Evolutionary conservation across 2,113 vertebrate genomes (phyloP).

Genomic region (Pomatostomus ruficeps): DNA sequence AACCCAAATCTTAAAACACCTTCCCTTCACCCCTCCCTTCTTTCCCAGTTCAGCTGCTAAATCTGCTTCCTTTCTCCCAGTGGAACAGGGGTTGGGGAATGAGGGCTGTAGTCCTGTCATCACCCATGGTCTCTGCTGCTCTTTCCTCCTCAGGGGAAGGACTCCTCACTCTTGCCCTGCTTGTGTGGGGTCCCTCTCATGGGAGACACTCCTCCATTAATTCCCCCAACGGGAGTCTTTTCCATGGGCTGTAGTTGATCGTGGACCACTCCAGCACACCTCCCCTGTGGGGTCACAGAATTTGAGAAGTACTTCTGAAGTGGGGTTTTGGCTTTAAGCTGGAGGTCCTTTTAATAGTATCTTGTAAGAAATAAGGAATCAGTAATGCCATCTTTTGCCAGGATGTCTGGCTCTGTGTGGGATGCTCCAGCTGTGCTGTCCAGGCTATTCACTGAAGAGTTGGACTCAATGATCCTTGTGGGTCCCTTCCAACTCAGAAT

Average conservation of each 20-base stretch:
- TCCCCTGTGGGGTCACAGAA: background rate
- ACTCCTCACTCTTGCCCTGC: background rate
- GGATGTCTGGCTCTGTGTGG: background rate
- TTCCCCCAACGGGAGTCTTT: background rate
- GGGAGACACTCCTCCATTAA: background rate
- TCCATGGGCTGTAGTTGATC: background rate
- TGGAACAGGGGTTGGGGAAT: background rate
- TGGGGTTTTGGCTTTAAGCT: background rate
- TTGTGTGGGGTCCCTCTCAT: background rate
- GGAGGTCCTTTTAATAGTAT: background rate
- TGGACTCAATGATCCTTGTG: background rate
- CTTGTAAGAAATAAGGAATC: background rate
- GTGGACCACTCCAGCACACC: fast-evolving
- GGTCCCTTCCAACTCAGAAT: background rate
- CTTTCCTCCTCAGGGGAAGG: background rate
- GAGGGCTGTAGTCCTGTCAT: background rate
- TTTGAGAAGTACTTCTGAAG: background rate
- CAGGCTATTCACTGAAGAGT: background rate
- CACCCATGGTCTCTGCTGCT: background rate
- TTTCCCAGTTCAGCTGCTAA: background rate
- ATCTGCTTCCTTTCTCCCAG: background rate
- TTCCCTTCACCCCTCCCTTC: background rate
- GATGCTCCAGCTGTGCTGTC: background rate
- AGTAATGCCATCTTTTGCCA: background rate
- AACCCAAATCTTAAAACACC: background rate